Evolutionary conservation across 2,113 vertebrate genomes (phyloP).

Genomic region (Carassius carassius): DNA sequence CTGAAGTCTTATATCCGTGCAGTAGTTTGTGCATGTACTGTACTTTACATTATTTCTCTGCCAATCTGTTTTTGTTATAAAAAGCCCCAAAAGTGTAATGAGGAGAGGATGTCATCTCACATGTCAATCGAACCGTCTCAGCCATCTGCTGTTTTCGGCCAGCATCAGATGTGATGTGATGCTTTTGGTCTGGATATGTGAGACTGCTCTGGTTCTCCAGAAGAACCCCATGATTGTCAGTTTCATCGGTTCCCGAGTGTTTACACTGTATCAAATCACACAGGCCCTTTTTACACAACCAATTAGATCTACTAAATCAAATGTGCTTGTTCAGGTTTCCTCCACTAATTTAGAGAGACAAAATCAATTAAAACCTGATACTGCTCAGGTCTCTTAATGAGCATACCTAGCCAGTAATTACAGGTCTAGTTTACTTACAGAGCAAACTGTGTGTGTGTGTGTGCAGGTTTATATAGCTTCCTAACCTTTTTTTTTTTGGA

Average conservation of each 20-base stretch:
- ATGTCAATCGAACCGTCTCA: background rate
- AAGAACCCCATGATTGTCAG: slow-evolving; percentile 20
- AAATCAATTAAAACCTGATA: slow-evolving; percentile 53
- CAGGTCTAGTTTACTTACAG: slow-evolving; percentile 37
- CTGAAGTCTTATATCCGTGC: too few species aligned
- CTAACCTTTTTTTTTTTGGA: too few species aligned
- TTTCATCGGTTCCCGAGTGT: slow-evolving; percentile 24
- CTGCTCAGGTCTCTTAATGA: slow-evolving; percentile 54
- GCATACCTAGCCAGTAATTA: slow-evolving; percentile 34
- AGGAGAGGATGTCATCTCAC: too few species aligned
- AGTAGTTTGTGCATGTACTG: background rate
- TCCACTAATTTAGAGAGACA: slow-evolving; percentile 50
- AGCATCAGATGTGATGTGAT: background rate
- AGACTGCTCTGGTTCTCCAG: background rate
- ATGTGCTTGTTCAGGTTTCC: slow-evolving; percentile 39
- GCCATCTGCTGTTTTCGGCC: background rate
- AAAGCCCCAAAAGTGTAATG: too few species aligned
- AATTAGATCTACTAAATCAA: slow-evolving; percentile 51
- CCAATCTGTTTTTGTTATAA: too few species aligned
- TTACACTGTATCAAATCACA: slow-evolving; percentile 39
- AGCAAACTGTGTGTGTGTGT: background rate
- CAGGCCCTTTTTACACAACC: slow-evolving; percentile 2
- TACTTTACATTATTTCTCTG: background rate
- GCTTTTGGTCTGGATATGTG: background rate
- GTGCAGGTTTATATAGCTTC: too few species aligned